Base-by-base conservation (phyloP, 92 coral and sea anemone genomes). In the Epizoanthus ramosus region DNA sequence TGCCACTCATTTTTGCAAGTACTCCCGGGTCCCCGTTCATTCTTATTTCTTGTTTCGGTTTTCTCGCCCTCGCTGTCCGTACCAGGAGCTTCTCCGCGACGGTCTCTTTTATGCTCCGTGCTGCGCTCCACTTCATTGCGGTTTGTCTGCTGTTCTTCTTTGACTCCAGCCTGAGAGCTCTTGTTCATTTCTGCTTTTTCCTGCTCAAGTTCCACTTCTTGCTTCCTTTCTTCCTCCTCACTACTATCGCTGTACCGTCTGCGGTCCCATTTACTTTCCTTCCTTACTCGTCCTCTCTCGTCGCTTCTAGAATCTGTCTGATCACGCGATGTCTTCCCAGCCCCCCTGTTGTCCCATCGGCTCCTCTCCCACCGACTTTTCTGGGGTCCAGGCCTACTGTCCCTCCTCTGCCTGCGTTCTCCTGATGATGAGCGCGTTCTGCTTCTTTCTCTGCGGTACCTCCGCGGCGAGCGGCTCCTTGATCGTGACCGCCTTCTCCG, bases 231-330 rank as follows among this genome's bases (percentile, higher is more conserved):
- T 19, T 60, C 82, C 16, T 77, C 82, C 58, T 77, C 82, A 22
- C 82, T 77, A 35, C 82, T 77, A 21, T 77, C 82, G 52, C 82
- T 77, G 82, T 77, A 60, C 53, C 71, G 71, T 22, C 82, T 43
- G 59, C 82, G 82, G 59, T 77, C 82, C 82, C 82, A 77, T 23
- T 77, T 77, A 15, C 82, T 77, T 69, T 77, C 82, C 82, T 61
- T 77, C 22, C 71, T 54, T 39, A 41, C 70, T 56, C 54, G 54
- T 1, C 82, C 71, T 77, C 71, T 69, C 43, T 41, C 58, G 12
- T 68, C 39, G 15, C 63, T 77, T 57, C 82, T 77, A 5, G 82
- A 61, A 50, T 61, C 66, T 65, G 28, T 21, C 21, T 21, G 57
- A 41, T 18, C 70, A 61, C 82, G 82, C 61, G 82, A 61, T 43